Evolutionary conservation across 2,113 vertebrate genomes (phyloP).

Genomic region (Andinoacara biseriatus): DNA sequence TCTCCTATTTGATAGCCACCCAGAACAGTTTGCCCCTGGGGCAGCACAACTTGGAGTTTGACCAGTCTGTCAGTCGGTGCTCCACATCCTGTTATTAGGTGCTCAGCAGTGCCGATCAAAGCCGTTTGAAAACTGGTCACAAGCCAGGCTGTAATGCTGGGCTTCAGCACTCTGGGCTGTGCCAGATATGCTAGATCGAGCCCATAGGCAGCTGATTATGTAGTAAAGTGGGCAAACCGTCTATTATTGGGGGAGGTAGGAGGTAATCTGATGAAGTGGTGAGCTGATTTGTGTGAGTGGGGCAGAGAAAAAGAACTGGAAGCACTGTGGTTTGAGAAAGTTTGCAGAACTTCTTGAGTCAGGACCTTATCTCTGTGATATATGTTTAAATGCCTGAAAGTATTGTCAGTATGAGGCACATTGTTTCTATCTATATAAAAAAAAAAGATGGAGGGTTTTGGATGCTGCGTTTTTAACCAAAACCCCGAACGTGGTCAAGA

Average conservation of each 20-base stretch:
- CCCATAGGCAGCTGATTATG: slow-evolving; percentile 49
- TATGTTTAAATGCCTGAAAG: background rate
- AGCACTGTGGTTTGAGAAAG: background rate
- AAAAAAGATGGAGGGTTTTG: background rate
- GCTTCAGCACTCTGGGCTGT: slow-evolving; percentile 34
- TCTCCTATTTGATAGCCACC: slow-evolving; percentile 15
- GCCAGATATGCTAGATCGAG: slow-evolving; percentile 55
- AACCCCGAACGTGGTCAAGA: no score
- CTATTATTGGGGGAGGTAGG: background rate
- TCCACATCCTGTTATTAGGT: slow-evolving; percentile 75
- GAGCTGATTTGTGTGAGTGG: background rate
- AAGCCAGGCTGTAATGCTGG: slow-evolving; percentile 67
- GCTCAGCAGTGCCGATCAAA: slow-evolving; percentile 62
- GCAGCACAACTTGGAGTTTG: slow-evolving; percentile 51
- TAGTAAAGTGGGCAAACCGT: slow-evolving; percentile 6
- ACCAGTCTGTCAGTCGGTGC: slow-evolving; percentile 61
- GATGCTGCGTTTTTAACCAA: no score
- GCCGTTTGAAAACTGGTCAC: slow-evolving; percentile 64
- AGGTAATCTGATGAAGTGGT: slow-evolving; percentile 36
- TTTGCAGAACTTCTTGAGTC: background rate
- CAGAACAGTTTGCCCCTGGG: slow-evolving; percentile 9
- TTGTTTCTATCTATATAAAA: background rate
- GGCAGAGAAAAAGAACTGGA: background rate
- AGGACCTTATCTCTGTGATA: background rate
- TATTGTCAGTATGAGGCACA: background rate